A percentile compares a stretch with the other conserved stretches of the same genome.
These are phyloP conservation scores for Magallana gigas DNA, from an alignment of 1,140 invertebrate species.

Conservation along the genomic window DNA sequence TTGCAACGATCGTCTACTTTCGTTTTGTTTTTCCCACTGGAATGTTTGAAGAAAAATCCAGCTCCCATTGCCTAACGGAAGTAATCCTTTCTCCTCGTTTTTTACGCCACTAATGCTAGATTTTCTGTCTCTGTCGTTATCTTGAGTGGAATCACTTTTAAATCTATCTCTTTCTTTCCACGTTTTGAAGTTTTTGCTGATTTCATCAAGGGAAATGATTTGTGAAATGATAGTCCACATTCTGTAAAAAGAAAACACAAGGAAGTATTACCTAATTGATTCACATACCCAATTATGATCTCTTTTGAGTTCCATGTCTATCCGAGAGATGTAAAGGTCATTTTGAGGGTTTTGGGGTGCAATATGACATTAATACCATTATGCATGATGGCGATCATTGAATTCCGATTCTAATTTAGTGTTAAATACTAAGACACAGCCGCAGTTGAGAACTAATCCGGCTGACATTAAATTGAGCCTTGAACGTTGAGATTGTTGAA, in stretches of 20 bases:
- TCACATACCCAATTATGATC: no score
- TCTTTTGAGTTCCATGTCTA: no score
- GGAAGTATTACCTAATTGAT: no score
- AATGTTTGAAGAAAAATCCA: slow-evolving; percentile 28
- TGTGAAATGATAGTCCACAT: slow-evolving; percentile 12
- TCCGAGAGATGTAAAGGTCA: no score
- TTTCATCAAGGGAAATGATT: not conserved
- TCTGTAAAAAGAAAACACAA: not conserved
- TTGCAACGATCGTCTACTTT: slow-evolving; percentile 15
- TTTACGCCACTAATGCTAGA: not conserved
- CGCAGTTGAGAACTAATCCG: no score
- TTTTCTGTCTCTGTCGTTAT: not conserved
- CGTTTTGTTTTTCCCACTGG: slow-evolving; percentile 6
- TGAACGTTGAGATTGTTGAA: no score
- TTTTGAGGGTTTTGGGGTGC: no score
- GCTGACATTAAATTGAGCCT: no score
- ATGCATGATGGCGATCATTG: no score
- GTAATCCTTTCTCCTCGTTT: not conserved
- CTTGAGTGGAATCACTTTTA: not conserved
- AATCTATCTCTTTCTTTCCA: not conserved
- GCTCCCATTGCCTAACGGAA: not conserved
- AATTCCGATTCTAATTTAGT: no score
- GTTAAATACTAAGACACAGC: no score
- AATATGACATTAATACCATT: no score
- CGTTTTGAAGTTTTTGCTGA: not conserved